Conservation (phyloP, 2,888 invertebrate genomes). For the Drosophila monieri region DNA sequence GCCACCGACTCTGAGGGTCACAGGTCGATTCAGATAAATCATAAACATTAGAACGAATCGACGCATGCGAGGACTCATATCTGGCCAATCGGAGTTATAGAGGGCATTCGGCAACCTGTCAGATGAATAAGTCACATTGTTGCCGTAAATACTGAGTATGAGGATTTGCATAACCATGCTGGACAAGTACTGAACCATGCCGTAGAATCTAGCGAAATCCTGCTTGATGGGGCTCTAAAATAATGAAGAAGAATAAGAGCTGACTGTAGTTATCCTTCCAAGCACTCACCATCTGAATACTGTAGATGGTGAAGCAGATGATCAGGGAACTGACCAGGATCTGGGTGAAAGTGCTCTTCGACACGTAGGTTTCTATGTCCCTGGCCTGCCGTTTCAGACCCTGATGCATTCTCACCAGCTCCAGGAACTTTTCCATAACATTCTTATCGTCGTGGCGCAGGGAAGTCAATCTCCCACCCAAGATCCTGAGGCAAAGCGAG, state of each 20-base stretch:
- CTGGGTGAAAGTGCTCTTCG: constrained; percentile 49
- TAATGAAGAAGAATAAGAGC: background rate
- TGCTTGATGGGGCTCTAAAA: constrained; percentile 25
- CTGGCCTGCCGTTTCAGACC: constrained; percentile 38
- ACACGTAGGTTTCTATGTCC: constrained; percentile 38
- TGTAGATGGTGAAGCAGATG: constrained; percentile 56
- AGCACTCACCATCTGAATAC: constrained; percentile 48
- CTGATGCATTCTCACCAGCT: constrained; percentile 41
- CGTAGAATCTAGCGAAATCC: constrained; percentile 21
- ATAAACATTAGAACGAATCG: constrained; percentile 39
- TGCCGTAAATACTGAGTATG: constrained; percentile 57
- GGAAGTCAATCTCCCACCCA: constrained; percentile 48
- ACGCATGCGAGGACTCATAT: constrained; percentile 53
- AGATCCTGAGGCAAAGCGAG: constrained; percentile 45
- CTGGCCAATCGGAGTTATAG: constrained; percentile 47
- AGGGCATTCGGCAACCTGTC: constrained; percentile 33
- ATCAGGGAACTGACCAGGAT: constrained; percentile 50
- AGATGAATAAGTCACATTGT: constrained; percentile 43
- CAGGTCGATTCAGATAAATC: constrained; percentile 51
- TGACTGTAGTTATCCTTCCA: no score
- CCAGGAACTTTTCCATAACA: constrained; percentile 31
- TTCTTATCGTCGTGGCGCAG: constrained; percentile 10
- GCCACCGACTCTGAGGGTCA: constrained; percentile 40
- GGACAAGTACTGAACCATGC: constrained; percentile 43
- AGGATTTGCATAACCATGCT: constrained; percentile 55